Percentiles rank a stretch among this genome's conserved stretches.
phyloP scores from a whole-genome alignment of 2,113 vertebrate genomes.

The Elaphurus davidianus region DNA sequence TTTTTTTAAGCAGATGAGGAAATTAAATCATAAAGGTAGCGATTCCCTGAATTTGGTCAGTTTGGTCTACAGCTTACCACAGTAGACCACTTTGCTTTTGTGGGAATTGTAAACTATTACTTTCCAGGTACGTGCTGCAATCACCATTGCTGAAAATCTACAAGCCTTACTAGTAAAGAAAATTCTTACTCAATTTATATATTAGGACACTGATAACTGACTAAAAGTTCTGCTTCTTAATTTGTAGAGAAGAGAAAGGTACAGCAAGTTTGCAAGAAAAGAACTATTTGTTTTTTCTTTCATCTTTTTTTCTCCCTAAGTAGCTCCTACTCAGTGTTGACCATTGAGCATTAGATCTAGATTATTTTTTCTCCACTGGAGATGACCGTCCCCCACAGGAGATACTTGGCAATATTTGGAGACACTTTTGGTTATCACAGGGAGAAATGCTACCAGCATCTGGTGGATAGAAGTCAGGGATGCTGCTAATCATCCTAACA shows the following conservation, averaged over 20 bases:
- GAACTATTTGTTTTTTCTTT: not conserved
- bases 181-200: not conserved
- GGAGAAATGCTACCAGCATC: not conserved
- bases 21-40: constrained; percentile 49
- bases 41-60: constrained; percentile 34
- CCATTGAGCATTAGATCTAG: not conserved
- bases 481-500: not conserved
- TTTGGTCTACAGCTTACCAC: constrained; percentile 57
- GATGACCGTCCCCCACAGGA: not conserved
- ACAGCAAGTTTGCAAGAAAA: constrained; percentile 25
- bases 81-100: constrained; percentile 52
- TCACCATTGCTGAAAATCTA: constrained; percentile 15
- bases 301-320: not conserved
- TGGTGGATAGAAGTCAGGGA: not conserved
- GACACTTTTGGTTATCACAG: not conserved
- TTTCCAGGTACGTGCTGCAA: constrained; percentile 56
- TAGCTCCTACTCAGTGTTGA: not conserved
- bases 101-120: constrained; percentile 52
- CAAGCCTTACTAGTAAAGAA: constrained; percentile 35
- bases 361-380: not conserved
- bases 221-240: not conserved
- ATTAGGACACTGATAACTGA: not conserved
- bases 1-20: constrained; percentile 57
- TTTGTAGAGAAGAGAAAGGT: not conserved
- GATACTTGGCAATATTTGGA: not conserved